Conservation (phyloP, 2,888 invertebrate species). For the Tenthredo notha region DNA sequence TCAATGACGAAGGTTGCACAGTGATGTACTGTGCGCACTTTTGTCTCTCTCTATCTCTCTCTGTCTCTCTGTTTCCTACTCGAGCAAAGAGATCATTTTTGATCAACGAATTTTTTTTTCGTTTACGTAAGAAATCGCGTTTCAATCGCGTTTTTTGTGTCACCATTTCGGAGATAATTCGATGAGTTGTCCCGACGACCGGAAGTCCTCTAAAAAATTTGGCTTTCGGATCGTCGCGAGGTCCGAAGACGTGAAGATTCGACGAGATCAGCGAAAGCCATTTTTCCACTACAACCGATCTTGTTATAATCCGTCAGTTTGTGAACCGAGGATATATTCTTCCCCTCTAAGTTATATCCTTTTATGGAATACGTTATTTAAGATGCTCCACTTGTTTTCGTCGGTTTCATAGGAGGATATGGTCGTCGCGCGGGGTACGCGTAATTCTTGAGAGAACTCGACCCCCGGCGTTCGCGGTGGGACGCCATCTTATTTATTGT, state of each 20-base stretch:
- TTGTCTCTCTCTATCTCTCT: background rate
- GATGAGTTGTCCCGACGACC: no score
- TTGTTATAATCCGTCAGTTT: background rate
- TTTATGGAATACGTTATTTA: conserved; percentile 55
- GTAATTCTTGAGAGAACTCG: conserved; percentile 70
- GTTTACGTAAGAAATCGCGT: background rate
- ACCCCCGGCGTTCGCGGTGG: conserved; percentile 77
- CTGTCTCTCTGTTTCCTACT: background rate
- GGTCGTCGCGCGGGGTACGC: conserved; percentile 60
- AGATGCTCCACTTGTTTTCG: conserved; percentile 58
- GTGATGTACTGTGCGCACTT: background rate
- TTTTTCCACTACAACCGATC: no score
- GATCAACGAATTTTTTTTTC: background rate
- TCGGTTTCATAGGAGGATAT: background rate
- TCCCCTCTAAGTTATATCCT: conserved; percentile 55
- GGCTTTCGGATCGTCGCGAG: background rate
- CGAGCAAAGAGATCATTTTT: background rate
- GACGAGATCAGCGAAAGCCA: no score
- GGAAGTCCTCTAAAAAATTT: background rate
- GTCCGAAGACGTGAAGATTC: background rate
- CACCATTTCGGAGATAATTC: no score
- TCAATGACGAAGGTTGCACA: conserved; percentile 56
- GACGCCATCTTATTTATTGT: conserved; percentile 79
- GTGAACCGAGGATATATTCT: background rate
- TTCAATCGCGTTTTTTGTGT: no score